Base-by-base conservation (phyloP, 2,797 vertebrate genomes). In the Chaetophractus vellerosus region DNA sequence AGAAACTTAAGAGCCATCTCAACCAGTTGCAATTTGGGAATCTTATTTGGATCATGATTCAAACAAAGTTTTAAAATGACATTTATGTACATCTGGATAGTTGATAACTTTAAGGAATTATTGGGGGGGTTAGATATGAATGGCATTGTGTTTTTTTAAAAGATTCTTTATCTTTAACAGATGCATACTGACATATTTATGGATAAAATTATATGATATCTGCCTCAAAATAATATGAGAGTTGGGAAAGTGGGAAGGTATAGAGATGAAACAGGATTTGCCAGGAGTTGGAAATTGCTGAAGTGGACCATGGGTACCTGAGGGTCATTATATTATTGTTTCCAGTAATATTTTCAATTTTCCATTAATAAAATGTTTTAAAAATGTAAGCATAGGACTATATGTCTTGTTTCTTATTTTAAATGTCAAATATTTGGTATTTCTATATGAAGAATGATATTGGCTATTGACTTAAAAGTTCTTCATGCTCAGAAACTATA, bases 391-490 rank as follows among this genome's bases (percentile, higher is more conserved):
- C 10, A 28, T 69, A 75, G 36, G 36, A 72, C n/a, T 82, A 0
- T 89, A 59, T 66, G 28, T 78, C 41, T 81, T 88, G 6, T 80
- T 96, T 92, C 79, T 88, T 50, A 81, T 76, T 88, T 66, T 90
- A 84, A 95, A 38, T 61, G 55, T 85, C 76, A 57, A 24, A 79
- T 8, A 18, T 86, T 71, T 11, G 9, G 0, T 76, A 33, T 94
- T 78, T 91, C 59, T 45, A 87, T 38, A 61, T 71, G 18, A 81
- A 59, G 24, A 76, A 57, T 79, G 74, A 45, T 71, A 55, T 45
- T 71, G 45, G 24, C 41, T 86, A 9, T 68, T 72, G 57, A 15
- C 21, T 92, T 81, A 85, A 82, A 90, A 91, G 9, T 28, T 41
- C 50, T 82, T 63, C 31, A 5, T 61, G 23, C 64, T 89, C 45